Percentiles rank a stretch among this genome's conserved stretches.
Conservation (phyloP, 2,113 vertebrate genomes). For the Rhinoptilus africanus region DNA sequence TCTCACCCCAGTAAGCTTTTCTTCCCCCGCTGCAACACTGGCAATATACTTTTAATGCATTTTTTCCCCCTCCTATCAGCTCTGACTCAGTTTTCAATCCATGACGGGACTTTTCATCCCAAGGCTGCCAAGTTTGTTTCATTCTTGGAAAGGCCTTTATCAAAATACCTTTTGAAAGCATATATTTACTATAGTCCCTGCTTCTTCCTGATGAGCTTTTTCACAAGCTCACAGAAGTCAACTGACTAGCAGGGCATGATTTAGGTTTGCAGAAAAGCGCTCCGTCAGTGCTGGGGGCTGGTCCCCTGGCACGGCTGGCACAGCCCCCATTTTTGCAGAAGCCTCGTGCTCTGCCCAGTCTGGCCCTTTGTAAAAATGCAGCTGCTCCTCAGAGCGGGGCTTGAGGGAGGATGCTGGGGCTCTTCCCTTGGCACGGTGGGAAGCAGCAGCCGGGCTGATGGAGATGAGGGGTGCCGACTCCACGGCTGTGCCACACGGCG, state of each 20-base stretch:
- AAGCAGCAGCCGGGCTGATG: background rate
- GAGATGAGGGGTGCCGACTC: background rate
- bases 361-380: background rate
- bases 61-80: background rate
- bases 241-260: background rate
- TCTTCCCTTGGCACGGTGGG: background rate
- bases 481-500: background rate
- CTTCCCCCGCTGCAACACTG: background rate
- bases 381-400: background rate
- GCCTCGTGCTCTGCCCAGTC: background rate
- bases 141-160: conserved; percentile 4
- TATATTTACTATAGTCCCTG: background rate
- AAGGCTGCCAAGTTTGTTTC: background rate
- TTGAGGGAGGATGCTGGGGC: background rate
- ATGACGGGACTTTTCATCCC: background rate
- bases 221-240: background rate
- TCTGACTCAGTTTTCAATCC: background rate
- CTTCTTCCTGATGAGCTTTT: background rate
- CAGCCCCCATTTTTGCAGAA: background rate
- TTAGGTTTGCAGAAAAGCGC: background rate
- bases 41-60: background rate
- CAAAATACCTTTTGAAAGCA: background rate
- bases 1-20: background rate
- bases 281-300: background rate
- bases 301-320: rapidly evolving